Evolutionary conservation across 2,113 vertebrate genomes (phyloP).

Genomic region (Cryptotis parvus): DNA sequence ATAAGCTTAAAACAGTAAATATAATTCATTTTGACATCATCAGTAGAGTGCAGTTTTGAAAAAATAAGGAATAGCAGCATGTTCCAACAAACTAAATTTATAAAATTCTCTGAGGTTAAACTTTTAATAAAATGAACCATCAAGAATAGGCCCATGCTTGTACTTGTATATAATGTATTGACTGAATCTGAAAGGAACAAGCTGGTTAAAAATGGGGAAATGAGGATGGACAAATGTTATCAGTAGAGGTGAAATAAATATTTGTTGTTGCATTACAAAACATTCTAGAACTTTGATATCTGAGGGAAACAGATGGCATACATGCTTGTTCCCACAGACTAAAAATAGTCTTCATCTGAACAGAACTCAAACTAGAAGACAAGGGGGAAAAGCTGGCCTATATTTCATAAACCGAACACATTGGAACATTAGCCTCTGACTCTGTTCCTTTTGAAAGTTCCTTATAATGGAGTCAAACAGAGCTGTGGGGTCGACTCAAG

Average conservation of each 20-base stretch:
- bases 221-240: neutral
- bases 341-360: conserved; percentile 53
- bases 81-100: neutral
- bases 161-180: too few species aligned
- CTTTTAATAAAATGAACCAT: conserved; percentile 17
- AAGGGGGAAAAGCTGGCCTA: neutral
- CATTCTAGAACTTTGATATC: conserved; percentile 50
- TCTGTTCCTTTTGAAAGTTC: neutral
- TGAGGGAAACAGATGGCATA: conserved; percentile 42
- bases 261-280: conserved; percentile 40
- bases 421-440: neutral
- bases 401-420: neutral
- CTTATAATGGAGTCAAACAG: neutral
- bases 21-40: conserved; percentile 29
- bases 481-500: neutral
- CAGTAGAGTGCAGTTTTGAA: conserved; percentile 16
- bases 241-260: conserved; percentile 54
- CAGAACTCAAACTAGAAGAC: conserved; percentile 40
- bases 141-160: neutral
- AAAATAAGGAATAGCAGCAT: neutral
- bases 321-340: conserved; percentile 46
- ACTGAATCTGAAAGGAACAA: conserved; percentile 15
- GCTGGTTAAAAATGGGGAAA: neutral
- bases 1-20: conserved; percentile 11
- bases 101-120: conserved; percentile 7